These are phyloP conservation scores for Mechanitis mazaeus DNA, from an alignment of 2,888 invertebrate species.

Conservation along the genomic window DNA sequence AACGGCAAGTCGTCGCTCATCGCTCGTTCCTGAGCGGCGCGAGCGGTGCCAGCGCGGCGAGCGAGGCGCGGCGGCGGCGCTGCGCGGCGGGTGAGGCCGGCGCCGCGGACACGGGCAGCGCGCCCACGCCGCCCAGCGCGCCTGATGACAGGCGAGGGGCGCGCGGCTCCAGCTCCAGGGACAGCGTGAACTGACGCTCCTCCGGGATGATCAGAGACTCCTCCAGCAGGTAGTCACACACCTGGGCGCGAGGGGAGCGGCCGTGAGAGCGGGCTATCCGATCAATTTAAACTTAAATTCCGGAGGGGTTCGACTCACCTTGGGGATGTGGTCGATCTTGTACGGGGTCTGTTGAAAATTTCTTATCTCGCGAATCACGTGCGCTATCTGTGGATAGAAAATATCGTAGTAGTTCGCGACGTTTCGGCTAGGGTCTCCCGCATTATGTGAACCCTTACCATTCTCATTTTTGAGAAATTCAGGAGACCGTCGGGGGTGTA, in stretches of 20 bases:
- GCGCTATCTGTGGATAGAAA: constrained; percentile 83
- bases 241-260: constrained; percentile 37
- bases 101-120: constrained; percentile 36
- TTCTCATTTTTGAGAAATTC: constrained; percentile 96
- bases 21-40: constrained; percentile 49
- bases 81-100: constrained; percentile 63
- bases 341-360: constrained; percentile 95
- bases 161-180: constrained; percentile 90
- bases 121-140: constrained; percentile 26
- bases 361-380: constrained; percentile 93
- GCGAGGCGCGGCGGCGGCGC: constrained; percentile 70
- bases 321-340: constrained; percentile 89
- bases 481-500: constrained; percentile 91
- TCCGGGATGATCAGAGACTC: constrained; percentile 85
- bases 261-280: no score
- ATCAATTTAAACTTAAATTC: not conserved
- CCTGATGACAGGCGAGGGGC: constrained; percentile 62
- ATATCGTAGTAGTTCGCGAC: not conserved
- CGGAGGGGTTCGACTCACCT: constrained; percentile 67
- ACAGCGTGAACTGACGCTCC: constrained; percentile 89
- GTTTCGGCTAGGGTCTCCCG: not conserved
- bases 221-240: constrained; percentile 85
- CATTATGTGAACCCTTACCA: constrained; percentile 77
- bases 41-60: constrained; percentile 48
- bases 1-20: constrained; percentile 27